phyloP scores from a whole-genome alignment of 2,113 vertebrate genomes.

The Stictonetta naevosa region DNA sequence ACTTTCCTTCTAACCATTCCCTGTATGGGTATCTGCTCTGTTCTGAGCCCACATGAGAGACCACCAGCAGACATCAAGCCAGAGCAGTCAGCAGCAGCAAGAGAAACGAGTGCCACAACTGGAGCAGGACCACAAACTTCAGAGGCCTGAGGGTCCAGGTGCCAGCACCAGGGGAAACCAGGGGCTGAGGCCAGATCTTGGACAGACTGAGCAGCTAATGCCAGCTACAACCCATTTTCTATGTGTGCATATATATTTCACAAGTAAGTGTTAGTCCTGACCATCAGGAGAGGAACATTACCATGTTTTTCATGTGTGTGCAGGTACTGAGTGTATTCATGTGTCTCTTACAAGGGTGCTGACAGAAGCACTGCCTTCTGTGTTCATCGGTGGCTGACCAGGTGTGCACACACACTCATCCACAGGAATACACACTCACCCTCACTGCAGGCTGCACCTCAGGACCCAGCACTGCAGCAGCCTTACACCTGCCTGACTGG shows the following conservation, averaged over 20 bases:
- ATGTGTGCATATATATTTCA: accelerated
- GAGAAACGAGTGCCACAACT: accelerated
- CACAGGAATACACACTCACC: background rate
- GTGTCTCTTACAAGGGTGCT: too few relatives aligned
- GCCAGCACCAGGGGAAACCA: background rate
- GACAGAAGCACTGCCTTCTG: background rate
- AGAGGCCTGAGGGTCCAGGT: background rate
- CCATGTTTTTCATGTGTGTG: accelerated
- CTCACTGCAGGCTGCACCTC: background rate
- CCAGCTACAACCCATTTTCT: background rate
- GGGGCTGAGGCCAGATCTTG: background rate
- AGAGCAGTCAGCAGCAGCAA: background rate
- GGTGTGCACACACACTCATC: too few relatives aligned
- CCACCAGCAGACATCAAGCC: background rate
- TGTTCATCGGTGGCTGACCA: background rate
- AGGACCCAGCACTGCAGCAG: background rate
- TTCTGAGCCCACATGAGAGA: background rate
- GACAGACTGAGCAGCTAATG: background rate
- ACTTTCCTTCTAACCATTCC: background rate
- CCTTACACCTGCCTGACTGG: background rate
- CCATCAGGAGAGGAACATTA: background rate
- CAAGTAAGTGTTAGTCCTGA: accelerated
- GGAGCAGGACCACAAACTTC: accelerated
- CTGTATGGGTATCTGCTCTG: background rate
- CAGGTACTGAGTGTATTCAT: too few relatives aligned